Conservation (phyloP, 2,888 invertebrate genomes). For the Caenorhabditis becei region DNA sequence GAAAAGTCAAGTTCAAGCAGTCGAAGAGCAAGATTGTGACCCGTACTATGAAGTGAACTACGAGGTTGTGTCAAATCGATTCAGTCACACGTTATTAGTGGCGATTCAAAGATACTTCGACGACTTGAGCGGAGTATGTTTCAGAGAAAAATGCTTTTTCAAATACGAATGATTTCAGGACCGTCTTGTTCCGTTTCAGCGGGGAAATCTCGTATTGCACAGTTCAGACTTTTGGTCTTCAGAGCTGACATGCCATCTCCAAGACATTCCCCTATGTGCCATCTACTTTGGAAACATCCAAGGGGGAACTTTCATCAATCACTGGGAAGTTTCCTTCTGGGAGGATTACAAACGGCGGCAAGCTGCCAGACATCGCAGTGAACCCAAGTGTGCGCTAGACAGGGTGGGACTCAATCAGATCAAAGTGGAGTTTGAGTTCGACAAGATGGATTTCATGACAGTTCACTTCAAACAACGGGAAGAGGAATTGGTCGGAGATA, state of each 20-base stretch:
- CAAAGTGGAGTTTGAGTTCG: slow-evolving; percentile 64
- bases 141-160: not conserved
- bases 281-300: slow-evolving; percentile 70
- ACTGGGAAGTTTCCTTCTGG: slow-evolving; percentile 68
- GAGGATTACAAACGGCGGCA: slow-evolving; percentile 30
- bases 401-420: slow-evolving; percentile 40
- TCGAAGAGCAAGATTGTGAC: slow-evolving; percentile 63
- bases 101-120: slow-evolving; percentile 52
- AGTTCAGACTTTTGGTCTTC: slow-evolving; percentile 56
- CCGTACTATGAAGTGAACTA: slow-evolving; percentile 60
- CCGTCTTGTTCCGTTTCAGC: slow-evolving; percentile 52
- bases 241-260: slow-evolving; percentile 48
- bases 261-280: slow-evolving; percentile 55
- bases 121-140: slow-evolving; percentile 17
- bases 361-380: not conserved
- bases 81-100: slow-evolving; percentile 27
- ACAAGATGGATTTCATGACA: slow-evolving; percentile 63
- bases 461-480: slow-evolving; percentile 57
- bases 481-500: slow-evolving; percentile 12
- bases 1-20: slow-evolving; percentile 38
- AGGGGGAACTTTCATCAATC: slow-evolving; percentile 65
- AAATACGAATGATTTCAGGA: slow-evolving; percentile 30
- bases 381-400: slow-evolving; percentile 1
- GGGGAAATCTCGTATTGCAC: slow-evolving; percentile 61
- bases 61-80: slow-evolving; percentile 39